Evolutionary conservation across 2,113 vertebrate genomes (phyloP).

Genomic region (Eira barbara): DNA sequence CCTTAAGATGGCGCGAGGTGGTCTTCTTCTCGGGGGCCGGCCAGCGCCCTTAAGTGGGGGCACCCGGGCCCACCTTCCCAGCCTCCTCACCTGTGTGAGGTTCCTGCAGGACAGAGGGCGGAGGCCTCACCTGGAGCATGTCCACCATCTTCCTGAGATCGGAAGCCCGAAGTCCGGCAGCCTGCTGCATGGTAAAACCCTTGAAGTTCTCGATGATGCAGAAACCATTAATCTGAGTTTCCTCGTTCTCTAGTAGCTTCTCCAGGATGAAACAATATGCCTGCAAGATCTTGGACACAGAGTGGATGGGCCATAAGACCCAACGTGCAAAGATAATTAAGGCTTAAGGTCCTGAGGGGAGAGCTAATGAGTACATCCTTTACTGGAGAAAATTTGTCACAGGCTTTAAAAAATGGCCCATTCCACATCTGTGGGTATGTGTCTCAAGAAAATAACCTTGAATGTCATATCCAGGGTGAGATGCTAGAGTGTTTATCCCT

Average conservation of each 20-base stretch:
- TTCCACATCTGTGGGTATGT: background rate
- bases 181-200: slow-evolving; percentile 98
- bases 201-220: slow-evolving; percentile 98
- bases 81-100: background rate
- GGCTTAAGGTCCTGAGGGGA: background rate
- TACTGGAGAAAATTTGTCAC: background rate
- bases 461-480: background rate
- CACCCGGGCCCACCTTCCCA: background rate
- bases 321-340: background rate
- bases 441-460: background rate
- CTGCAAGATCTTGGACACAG: slow-evolving; percentile 88
- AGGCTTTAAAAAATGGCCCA: background rate
- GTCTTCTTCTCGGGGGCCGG: background rate
- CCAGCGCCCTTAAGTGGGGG: background rate
- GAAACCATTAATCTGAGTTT: slow-evolving; percentile 98
- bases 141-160: slow-evolving; percentile 99
- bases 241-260: slow-evolving; percentile 95
- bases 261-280: slow-evolving; percentile 98
- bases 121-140: slow-evolving; percentile 94
- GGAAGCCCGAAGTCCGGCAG: slow-evolving; percentile 92
- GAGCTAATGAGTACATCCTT: background rate
- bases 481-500: background rate
- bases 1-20: background rate
- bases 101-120: accelerated
- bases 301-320: background rate